A percentile compares a stretch with the other conserved stretches of the same genome.
These are phyloP conservation scores for Eurystomus glaucurus DNA, from an alignment of 2,797 vertebrate genomes.

Conservation along the genomic window DNA sequence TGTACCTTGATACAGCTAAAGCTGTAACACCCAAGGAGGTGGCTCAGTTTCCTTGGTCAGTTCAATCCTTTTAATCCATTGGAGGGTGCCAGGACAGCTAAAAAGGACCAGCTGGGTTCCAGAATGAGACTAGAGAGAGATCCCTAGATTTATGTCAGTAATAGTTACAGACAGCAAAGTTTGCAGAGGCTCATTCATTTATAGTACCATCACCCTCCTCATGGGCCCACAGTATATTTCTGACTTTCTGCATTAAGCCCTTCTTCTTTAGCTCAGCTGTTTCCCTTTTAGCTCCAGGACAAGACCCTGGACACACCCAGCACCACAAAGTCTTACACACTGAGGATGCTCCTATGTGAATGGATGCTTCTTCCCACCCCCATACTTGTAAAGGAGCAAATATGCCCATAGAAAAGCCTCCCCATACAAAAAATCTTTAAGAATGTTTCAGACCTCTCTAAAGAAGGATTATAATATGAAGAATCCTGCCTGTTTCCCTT, in stretches of 20 bases:
- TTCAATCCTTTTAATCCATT: background rate
- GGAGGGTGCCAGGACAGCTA: background rate
- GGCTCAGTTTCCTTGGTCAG: background rate
- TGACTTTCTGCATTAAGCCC: background rate
- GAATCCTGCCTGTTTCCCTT: background rate
- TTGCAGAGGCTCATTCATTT: background rate
- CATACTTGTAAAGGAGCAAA: fast-evolving
- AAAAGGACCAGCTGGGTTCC: background rate
- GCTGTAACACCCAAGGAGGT: background rate
- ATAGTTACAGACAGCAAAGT: background rate
- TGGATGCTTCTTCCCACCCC: background rate
- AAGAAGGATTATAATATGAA: background rate
- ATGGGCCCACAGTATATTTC: background rate
- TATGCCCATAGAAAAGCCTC: background rate
- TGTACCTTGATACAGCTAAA: fast-evolving
- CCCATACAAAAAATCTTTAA: background rate
- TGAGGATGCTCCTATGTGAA: background rate
- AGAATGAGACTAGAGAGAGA: background rate
- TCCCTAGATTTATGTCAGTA: background rate
- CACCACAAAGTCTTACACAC: background rate
- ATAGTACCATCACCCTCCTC: background rate
- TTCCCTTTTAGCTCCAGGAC: background rate
- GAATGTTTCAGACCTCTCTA: fast-evolving
- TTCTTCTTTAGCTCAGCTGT: background rate
- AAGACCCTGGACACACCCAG: background rate